Percentiles rank a stretch among this genome's conserved stretches.
phyloP scores from a whole-genome alignment of 2,797 vertebrate species.

The Ptychobarbus kaznakovi region DNA sequence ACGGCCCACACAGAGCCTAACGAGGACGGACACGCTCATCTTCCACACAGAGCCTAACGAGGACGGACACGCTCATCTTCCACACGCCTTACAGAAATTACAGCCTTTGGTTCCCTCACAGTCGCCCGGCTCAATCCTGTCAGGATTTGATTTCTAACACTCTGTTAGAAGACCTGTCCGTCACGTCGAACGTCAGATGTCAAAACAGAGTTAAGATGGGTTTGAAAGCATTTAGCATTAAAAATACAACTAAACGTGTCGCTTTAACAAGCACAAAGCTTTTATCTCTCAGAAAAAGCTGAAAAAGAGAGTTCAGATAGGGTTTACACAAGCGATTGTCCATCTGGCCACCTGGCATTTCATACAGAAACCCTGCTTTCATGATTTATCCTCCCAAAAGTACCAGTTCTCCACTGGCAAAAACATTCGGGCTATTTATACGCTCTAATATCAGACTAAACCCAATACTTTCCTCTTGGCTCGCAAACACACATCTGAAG shows the following conservation, averaged over 20 bases:
- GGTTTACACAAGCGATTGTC: constrained; percentile 13
- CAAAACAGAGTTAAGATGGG: neutral
- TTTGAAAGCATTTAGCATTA: constrained; percentile 15
- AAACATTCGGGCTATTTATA: constrained; percentile 36
- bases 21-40: constrained; percentile 74
- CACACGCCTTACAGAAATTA: constrained; percentile 56
- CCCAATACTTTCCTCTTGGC: constrained; percentile 54
- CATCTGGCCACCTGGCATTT: constrained; percentile 17
- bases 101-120: constrained; percentile 53
- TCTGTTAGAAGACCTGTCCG: constrained; percentile 27
- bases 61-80: constrained; percentile 73
- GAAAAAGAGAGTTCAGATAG: constrained; percentile 10
- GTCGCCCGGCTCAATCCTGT: constrained; percentile 24
- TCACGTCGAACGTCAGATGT: constrained; percentile 17
- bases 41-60: constrained; percentile 73
- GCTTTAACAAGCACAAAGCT: constrained; percentile 10
- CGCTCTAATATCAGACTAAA: constrained; percentile 34
- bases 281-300: constrained; percentile 6
- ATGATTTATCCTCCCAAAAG: constrained; percentile 32
- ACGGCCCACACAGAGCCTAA: constrained; percentile 73
- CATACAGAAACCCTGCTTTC: constrained; percentile 16
- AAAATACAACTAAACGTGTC: neutral
- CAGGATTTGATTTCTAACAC: constrained; percentile 45
- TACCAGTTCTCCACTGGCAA: constrained; percentile 8
- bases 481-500: constrained; percentile 50